These are phyloP conservation scores for Clarias fuscus DNA, from an alignment of 2,797 vertebrate genomes.

Conservation along the genomic window DNA sequence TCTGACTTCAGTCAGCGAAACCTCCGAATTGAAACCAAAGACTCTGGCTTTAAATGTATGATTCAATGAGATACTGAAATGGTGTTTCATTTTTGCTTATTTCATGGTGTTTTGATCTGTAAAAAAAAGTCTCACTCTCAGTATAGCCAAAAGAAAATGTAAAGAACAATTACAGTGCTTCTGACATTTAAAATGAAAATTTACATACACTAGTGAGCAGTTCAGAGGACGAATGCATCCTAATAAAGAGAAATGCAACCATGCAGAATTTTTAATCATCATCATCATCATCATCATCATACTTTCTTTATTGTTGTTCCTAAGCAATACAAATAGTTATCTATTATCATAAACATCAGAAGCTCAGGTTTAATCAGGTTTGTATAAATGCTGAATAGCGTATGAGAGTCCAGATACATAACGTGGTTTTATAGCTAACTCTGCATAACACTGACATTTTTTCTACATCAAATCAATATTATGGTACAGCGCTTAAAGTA, in stretches of 20 bases:
- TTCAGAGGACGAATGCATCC: neutral
- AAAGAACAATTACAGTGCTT: too few relatives aligned
- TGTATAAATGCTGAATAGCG: neutral
- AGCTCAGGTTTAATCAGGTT: neutral
- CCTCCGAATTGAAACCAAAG: neutral
- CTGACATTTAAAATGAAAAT: slow-evolving; percentile 9
- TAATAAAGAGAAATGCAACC: neutral
- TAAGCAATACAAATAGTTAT: neutral
- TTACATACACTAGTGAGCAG: neutral
- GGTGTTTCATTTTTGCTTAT: neutral
- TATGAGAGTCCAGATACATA: neutral
- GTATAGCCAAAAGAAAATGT: too few relatives aligned
- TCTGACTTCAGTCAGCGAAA: neutral
- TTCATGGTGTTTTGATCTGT: too few relatives aligned
- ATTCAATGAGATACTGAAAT: neutral
- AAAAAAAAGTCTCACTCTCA: too few relatives aligned
- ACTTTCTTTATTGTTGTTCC: neutral
- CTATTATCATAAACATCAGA: neutral
- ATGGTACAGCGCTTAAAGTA: slow-evolving; percentile 10
- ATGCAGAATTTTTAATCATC: neutral
- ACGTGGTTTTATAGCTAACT: neutral
- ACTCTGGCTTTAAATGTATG: neutral
- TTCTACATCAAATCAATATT: slow-evolving; percentile 13
- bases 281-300: neutral
- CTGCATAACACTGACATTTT: neutral